Conservation (phyloP, 2,888 invertebrate genomes). For the Odontothrips loti region DNA sequence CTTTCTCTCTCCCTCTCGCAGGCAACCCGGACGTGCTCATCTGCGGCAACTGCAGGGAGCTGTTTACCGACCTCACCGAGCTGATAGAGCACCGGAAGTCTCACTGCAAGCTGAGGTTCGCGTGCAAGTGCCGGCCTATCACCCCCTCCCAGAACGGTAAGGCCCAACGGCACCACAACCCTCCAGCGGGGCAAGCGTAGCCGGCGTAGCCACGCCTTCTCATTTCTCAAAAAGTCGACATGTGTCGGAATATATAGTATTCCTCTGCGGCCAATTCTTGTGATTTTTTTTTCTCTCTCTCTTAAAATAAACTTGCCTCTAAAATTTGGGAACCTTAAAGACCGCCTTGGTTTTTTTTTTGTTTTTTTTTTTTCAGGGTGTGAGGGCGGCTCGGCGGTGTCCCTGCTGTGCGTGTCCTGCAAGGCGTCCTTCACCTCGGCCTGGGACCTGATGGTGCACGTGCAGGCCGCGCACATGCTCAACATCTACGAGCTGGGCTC, state of each 20-base stretch:
- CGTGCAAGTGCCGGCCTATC: constrained; percentile 62
- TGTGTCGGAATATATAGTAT: no score
- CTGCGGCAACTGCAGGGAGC: constrained; percentile 70
- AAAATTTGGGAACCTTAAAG: no score
- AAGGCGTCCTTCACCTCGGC: constrained; percentile 62
- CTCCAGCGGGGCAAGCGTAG: no score
- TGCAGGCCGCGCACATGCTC: constrained; percentile 63
- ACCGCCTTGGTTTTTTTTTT: no score
- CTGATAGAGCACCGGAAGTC: constrained; percentile 68
- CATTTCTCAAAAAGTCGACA: no score
- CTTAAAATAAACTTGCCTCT: no score
- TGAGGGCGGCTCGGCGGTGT: constrained; percentile 47
- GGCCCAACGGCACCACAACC: no score
- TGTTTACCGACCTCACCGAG: constrained; percentile 66
- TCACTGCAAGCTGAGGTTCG: constrained; percentile 66
- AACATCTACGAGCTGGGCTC: constrained; percentile 61
- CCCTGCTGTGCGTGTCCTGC: constrained; percentile 61
- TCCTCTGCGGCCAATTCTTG: no score
- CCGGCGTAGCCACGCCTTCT: no score
- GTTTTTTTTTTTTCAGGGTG: background rate
- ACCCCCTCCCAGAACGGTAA: constrained; percentile 29
- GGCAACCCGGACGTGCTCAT: constrained; percentile 70
- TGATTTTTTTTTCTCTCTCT: no score
- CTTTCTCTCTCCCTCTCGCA: constrained; percentile 41
- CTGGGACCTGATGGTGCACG: constrained; percentile 66